Evolutionary conservation across 1,140 invertebrate genomes (phyloP).

Genomic region (Zelostemma sp.): DNA sequence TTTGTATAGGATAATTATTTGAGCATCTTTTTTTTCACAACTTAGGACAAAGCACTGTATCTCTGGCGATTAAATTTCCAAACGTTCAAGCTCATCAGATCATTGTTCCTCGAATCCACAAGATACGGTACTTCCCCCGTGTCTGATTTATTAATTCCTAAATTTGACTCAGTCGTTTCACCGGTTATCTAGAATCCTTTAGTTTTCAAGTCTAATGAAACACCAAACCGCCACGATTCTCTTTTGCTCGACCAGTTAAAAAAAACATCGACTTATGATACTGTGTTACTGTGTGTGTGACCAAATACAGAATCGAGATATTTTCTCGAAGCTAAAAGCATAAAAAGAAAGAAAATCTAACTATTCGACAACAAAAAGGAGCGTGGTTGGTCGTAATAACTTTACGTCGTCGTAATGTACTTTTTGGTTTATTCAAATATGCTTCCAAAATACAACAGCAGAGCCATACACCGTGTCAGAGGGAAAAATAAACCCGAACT

Average conservation of each 20-base stretch:
- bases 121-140: slow-evolving; percentile 30
- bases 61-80: slow-evolving; percentile 4
- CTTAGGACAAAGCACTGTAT: slow-evolving; percentile 30
- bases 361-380: slow-evolving; percentile 24
- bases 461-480: slow-evolving; percentile 55
- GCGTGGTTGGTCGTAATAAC: slow-evolving; percentile 37
- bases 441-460: slow-evolving; percentile 60
- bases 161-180: no score
- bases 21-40: slow-evolving; percentile 33
- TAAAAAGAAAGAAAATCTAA: slow-evolving; percentile 30
- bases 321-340: no score
- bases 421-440: slow-evolving; percentile 62
- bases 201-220: no score
- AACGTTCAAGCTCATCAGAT: no score
- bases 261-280: slow-evolving; percentile 27
- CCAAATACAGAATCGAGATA: slow-evolving; percentile 21
- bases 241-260: no score
- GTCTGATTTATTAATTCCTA: no score
- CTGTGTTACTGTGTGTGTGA: slow-evolving; percentile 61
- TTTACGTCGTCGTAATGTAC: slow-evolving; percentile 26
- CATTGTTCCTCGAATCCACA: no score
- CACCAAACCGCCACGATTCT: not conserved
- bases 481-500: slow-evolving; percentile 2
- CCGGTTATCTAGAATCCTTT: no score
- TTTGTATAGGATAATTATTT: slow-evolving; percentile 34